phyloP scores from a whole-genome alignment of 2,888 invertebrate species.

The Scaptodrosophila latifasciaeformis region DNA sequence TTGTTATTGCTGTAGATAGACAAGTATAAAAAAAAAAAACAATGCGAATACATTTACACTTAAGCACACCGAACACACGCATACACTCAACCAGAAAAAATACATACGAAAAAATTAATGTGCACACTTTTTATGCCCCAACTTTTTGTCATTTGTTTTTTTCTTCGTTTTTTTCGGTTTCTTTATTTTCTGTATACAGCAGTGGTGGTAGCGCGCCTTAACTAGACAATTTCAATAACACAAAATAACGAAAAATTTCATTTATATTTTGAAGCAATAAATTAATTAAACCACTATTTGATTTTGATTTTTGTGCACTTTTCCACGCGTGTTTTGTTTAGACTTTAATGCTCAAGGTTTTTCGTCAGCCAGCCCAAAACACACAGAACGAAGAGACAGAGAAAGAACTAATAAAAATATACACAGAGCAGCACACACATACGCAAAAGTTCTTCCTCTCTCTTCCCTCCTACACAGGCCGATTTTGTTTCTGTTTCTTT shows the following conservation, averaged over 20 bases:
- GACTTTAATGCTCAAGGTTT: constrained; percentile 55
- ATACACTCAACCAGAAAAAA: not conserved
- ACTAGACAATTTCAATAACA: not conserved
- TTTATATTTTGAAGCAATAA: constrained; percentile 3
- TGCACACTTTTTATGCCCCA: constrained; percentile 35
- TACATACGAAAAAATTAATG: constrained; percentile 1
- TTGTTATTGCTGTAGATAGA: constrained; percentile 30
- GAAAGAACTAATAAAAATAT: constrained; percentile 44
- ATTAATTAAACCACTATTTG: constrained; percentile 29
- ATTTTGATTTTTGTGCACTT: constrained; percentile 14
- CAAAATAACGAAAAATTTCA: not conserved
- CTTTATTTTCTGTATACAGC: constrained; percentile 28
- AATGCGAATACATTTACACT: no score
- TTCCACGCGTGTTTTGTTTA: constrained; percentile 50
- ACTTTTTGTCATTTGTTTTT: constrained; percentile 30
- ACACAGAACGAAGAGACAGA: not conserved
- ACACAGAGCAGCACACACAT: constrained; percentile 21
- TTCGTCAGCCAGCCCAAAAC: constrained; percentile 38
- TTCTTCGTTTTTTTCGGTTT: constrained; percentile 19
- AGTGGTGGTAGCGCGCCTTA: constrained; percentile 25
- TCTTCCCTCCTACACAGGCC: constrained; percentile 7
- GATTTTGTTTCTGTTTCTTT: constrained; percentile 58
- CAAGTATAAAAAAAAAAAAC: constrained; percentile 21
- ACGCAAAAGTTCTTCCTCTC: constrained; percentile 11
- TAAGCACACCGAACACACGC: no score